phyloP scores from a whole-genome alignment of 2,113 vertebrate genomes.

The Aldabrachelys gigantea region DNA sequence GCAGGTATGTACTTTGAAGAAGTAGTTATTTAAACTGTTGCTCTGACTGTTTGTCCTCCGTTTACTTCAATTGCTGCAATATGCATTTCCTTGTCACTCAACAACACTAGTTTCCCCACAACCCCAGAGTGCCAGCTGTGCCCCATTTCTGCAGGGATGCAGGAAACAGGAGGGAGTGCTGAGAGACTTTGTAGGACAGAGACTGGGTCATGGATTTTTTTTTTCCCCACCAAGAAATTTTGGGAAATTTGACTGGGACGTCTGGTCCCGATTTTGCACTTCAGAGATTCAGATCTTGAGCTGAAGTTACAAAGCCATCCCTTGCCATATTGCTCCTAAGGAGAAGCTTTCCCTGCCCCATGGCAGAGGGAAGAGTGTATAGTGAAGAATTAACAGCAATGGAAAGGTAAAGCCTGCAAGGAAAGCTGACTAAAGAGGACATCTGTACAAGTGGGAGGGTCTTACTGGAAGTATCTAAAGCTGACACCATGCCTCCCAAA shows the following conservation, averaged over 20 bases:
- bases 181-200: neutral
- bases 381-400: too few relatives aligned
- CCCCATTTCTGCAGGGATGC: neutral
- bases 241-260: neutral
- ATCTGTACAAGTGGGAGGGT: too few relatives aligned
- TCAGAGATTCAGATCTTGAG: too few relatives aligned
- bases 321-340: neutral
- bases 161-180: neutral
- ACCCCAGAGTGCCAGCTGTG: neutral
- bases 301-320: too few relatives aligned
- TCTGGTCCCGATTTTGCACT: neutral
- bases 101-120: neutral
- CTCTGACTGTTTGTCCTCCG: neutral
- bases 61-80: neutral
- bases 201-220: neutral
- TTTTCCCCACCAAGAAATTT: neutral
- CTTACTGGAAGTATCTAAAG: too few relatives aligned
- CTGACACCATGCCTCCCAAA: too few relatives aligned
- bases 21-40: neutral
- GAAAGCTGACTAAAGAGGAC: too few relatives aligned
- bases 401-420: too few relatives aligned
- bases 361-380: too few relatives aligned
- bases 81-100: neutral
- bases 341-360: neutral
- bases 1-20: neutral